Evolutionary conservation across 2,113 vertebrate species (phyloP).

Genomic region (Hepsetus odoe): DNA sequence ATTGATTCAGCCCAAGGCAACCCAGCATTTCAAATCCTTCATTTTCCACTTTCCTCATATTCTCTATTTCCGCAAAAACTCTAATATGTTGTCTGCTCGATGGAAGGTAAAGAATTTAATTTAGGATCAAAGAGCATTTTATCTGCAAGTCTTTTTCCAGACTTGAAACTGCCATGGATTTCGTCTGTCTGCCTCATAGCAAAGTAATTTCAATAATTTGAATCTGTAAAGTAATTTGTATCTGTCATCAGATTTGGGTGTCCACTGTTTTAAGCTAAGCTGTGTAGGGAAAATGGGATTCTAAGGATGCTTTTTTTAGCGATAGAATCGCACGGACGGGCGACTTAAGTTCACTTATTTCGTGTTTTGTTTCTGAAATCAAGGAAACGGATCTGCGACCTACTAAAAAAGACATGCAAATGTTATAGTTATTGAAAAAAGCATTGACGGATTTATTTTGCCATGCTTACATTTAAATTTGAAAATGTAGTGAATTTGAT

Average conservation of each 20-base stretch:
- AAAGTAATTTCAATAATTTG: slow-evolving; percentile 10
- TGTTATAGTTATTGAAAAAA: background rate
- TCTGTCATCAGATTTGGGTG: slow-evolving; percentile 8
- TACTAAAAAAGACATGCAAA: background rate
- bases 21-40: slow-evolving; percentile 9
- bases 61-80: slow-evolving; percentile 35
- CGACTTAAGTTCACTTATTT: background rate
- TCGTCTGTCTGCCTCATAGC: background rate
- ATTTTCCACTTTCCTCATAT: slow-evolving; percentile 34
- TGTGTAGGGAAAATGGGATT: slow-evolving; percentile 7
- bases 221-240: slow-evolving; percentile 13
- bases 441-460: background rate
- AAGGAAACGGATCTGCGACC: background rate
- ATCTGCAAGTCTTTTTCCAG: background rate
- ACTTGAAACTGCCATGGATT: background rate
- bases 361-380: background rate
- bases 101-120: slow-evolving; percentile 16
- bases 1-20: slow-evolving; percentile 32
- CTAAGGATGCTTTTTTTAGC: background rate
- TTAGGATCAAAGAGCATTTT: slow-evolving; percentile 19
- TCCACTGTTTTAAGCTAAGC: background rate
- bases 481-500: slow-evolving; percentile 26
- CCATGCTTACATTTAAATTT: background rate
- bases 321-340: background rate
- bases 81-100: slow-evolving; percentile 30